Evolutionary conservation across 2,888 invertebrate genomes (phyloP).

Genomic region (Gortyna flavago): DNA sequence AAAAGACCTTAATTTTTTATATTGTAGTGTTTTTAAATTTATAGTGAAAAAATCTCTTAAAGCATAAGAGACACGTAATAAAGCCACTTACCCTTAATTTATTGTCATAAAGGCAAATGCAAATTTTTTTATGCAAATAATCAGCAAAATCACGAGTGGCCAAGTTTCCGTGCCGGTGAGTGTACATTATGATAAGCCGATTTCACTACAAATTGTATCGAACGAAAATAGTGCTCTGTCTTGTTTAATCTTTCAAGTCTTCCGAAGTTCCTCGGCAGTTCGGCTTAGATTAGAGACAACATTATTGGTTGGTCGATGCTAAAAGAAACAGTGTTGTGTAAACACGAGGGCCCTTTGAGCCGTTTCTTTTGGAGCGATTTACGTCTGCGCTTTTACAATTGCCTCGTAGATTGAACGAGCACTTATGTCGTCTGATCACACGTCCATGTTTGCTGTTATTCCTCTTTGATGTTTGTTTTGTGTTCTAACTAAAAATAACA

Average conservation of each 20-base stretch:
- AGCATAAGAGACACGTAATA: no score
- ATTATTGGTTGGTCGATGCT: constrained; percentile 56
- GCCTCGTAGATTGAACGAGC: constrained; percentile 73
- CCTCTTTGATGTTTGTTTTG: constrained; percentile 69
- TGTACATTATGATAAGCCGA: no score
- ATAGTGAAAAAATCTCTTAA: no score
- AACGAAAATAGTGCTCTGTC: constrained; percentile 32
- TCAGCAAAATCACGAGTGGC: no score
- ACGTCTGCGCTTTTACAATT: constrained; percentile 75
- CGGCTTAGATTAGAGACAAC: constrained; percentile 57
- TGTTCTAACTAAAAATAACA: constrained; percentile 55
- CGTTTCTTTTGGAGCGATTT: constrained; percentile 77
- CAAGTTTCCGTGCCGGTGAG: no score
- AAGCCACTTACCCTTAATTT: no score
- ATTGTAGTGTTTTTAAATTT: no score
- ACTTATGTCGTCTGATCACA: constrained; percentile 67
- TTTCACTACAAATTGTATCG: constrained; percentile 25
- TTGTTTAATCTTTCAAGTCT: constrained; percentile 51
- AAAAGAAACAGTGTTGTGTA: constrained; percentile 68
- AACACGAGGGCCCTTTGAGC: constrained; percentile 74
- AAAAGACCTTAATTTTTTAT: no score
- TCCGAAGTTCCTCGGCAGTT: constrained; percentile 52
- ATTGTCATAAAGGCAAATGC: no score
- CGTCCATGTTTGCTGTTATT: constrained; percentile 71
- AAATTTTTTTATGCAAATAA: no score